Percentiles rank a stretch among this genome's conserved stretches.
Evolutionary conservation across 2,113 vertebrate species (phyloP).

Genomic region (Trachemys scripta): DNA sequence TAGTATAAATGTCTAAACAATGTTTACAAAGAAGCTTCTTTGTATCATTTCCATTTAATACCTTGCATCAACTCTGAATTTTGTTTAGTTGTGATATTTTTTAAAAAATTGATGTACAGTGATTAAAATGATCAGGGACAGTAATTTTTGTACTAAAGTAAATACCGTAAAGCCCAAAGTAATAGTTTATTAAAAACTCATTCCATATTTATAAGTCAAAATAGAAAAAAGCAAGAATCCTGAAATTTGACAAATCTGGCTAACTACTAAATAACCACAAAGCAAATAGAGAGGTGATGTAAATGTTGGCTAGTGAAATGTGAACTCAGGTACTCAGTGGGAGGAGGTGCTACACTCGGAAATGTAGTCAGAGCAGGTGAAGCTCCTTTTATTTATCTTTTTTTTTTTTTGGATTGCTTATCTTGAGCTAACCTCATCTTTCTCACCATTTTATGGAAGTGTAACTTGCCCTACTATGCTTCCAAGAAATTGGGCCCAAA

Average conservation of each 20-base stretch:
- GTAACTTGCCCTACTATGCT: background rate
- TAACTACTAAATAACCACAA: background rate
- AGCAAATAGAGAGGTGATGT: background rate
- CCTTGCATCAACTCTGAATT: background rate
- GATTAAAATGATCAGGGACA: background rate
- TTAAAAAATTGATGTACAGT: background rate
- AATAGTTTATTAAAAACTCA: background rate
- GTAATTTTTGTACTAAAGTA: background rate
- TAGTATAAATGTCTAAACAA: conserved; percentile 29
- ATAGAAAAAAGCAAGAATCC: background rate
- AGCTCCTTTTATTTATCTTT: conserved; percentile 21
- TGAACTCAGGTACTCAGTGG: background rate
- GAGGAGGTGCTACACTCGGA: background rate
- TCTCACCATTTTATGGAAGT: background rate
- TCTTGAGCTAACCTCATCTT: background rate
- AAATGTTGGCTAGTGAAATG: background rate
- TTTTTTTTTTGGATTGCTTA: background rate
- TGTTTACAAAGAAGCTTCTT: background rate
- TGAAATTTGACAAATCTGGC: background rate
- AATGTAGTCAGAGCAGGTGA: conserved; percentile 1
- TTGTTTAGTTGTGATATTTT: background rate
- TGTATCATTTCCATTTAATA: conserved; percentile 3
- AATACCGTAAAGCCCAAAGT: background rate
- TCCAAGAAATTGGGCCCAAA: fast-evolving
- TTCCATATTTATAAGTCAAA: background rate